Base-by-base conservation (phyloP, 2,797 vertebrate genomes). In the Eupleurogrammus muticus region DNA sequence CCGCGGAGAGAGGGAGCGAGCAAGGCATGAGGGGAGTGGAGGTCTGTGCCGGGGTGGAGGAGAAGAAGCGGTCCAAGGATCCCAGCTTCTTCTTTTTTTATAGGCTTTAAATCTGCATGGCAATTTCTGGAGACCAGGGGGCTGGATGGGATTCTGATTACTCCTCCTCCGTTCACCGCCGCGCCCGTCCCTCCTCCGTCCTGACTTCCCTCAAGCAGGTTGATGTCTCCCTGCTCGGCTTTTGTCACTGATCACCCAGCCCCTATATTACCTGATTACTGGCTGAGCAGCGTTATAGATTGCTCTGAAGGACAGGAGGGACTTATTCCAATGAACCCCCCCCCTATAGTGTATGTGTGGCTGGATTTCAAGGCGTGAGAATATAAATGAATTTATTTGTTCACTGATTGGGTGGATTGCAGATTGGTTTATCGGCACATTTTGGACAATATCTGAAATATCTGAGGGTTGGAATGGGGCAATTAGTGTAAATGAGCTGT, bases 101-200 rank as follows among this genome's bases (percentile, higher is more conserved):
- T 87, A 82, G 90, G 86, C 89, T 92, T 89, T 92, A 94, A 93
- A 94, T 93, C 90, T 94, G 90, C 92, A 94, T 93, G 89, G 89
- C 89, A 93, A 93, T 93, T 93, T 93, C 86, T 87, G 73, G 73
- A 82, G 79, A 86, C 86, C 75, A 28, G 28, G 44, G 63, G 66
- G 58, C 80, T 89, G 87, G 89, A 90, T 92, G 87, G 88, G 89
- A 79, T 83, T 90, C 78, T 93, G 87, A 93, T 93, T 93, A 90
- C 90, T 81, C 83, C 84, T 50, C 84, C 83, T 87, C 60, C 62
- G 51, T 65, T 34, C 28, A 34, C 63, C 64, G 47, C 66, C 60
- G 67, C 32, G 4, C 68, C 66, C 81, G 48, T 76, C 65, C 38
- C 60, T 50, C 16, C 57, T 48, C 13, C 58, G 49, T 19, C 66